A percentile compares a stretch with the other conserved stretches of the same genome.
phyloP scores from a whole-genome alignment of 2,888 invertebrate genomes.

The Aporophyla lueneburgensis region DNA sequence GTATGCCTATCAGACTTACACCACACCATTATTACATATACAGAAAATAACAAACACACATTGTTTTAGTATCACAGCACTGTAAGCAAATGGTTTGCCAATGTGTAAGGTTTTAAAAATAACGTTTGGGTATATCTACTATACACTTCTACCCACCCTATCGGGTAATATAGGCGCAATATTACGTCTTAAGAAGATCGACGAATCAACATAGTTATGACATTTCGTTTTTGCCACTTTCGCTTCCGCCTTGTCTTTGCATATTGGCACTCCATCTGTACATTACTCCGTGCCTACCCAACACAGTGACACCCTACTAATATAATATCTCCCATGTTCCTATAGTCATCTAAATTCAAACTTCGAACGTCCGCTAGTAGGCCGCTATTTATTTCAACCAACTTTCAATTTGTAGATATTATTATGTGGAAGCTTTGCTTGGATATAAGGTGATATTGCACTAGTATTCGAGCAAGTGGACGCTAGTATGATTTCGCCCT shows the following conservation, averaged over 20 bases:
- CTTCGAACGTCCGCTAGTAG: constrained; percentile 51
- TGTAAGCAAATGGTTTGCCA: constrained; percentile 19
- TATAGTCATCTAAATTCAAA: constrained; percentile 43
- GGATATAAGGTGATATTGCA: constrained; percentile 37
- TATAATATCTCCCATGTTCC: constrained; percentile 45
- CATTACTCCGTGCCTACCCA: constrained; percentile 33
- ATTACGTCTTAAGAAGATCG: not conserved
- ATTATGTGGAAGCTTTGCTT: constrained; percentile 58
- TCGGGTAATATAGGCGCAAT: not conserved
- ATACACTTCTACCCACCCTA: not conserved
- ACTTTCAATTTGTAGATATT: constrained; percentile 51
- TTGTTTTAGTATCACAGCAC: constrained; percentile 2
- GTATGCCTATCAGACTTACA: constrained; percentile 63
- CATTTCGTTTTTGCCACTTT: not conserved
- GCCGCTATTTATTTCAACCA: constrained; percentile 42
- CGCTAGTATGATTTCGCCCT: constrained; percentile 26
- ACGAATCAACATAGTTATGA: not conserved
- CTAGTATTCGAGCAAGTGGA: constrained; percentile 9
- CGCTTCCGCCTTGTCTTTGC: not conserved
- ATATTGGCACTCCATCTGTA: constrained; percentile 34
- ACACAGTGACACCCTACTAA: constrained; percentile 20
- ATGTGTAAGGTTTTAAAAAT: not conserved
- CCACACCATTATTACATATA: not conserved
- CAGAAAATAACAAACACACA: constrained; percentile 1
- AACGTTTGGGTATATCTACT: not conserved